Base-by-base conservation (phyloP, 2,113 vertebrate genomes). In the Turdus rufiventris region DNA sequence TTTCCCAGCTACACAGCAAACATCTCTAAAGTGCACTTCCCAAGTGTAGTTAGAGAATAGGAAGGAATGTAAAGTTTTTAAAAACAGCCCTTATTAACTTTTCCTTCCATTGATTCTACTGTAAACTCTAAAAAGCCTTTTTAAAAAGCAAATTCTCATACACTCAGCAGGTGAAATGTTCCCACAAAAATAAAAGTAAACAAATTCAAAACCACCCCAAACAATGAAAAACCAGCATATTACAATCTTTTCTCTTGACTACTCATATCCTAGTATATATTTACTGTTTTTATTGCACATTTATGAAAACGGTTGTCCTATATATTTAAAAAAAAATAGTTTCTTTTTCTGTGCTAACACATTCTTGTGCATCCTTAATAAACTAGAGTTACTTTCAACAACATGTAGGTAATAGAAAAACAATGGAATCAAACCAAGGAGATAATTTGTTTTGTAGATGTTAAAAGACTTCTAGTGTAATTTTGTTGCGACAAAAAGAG, bases 21-120 rank as follows among this genome's bases (percentile, higher is more conserved):
- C 97, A 96, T 88, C 91, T 96, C 97, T 94, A 96, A 98, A 98
- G 98, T 98, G 97, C 98, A 98, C 97, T 98, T 98, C 91, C 98
- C 96, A 97, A 96, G 97, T 98, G 96, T 98, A 98, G 97, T 98
- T 96, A 97, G 97, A 98, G 98, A 97, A 97, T 83, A 98, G 98
- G 98, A 98, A 98, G 98, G 98, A 98, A 98, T 98, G 97, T 98
- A 97, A 97, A 97, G 94, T 98, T 96, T 96, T 98, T 97, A 98
- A 98, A 98, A 98, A 98, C 98, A 98, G 98, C 98, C 98, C 98
- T 98, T 98, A 97, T 97, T 98, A 98, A 98, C 97, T 98, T 97
- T 98, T 98, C 97, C 98, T 98, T 98, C 97, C 98, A 85, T 97
- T 97, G 89, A 97, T 97, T 97, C 98, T 98, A 98, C 96, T 98